Percentiles rank a stretch among this genome's conserved stretches.
phyloP scores from a whole-genome alignment of 2,888 invertebrate genomes.

The Thera britannica region DNA sequence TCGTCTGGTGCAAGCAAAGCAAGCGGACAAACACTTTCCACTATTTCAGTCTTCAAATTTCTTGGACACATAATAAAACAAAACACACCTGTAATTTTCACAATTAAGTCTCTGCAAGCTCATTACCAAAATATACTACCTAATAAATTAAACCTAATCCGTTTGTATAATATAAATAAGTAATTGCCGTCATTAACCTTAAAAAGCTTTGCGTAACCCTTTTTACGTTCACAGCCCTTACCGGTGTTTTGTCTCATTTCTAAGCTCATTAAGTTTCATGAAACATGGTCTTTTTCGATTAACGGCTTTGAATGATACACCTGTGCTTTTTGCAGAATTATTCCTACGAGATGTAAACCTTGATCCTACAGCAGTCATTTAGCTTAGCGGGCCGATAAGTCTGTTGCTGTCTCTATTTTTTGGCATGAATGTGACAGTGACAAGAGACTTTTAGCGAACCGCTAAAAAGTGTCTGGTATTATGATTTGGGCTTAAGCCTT shows the following conservation, averaged over 20 bases:
- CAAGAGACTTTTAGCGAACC: too few species aligned
- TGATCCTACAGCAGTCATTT: too few species aligned
- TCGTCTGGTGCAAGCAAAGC: too few species aligned
- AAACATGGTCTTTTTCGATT: constrained; percentile 9
- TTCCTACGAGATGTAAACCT: too few species aligned
- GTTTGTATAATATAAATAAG: constrained; percentile 53
- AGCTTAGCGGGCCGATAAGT: too few species aligned
- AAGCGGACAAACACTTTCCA: too few species aligned
- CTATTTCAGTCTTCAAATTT: too few species aligned
- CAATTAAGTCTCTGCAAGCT: constrained; percentile 38
- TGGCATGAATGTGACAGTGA: too few species aligned
- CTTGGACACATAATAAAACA: background rate
- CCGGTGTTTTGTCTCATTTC: constrained; percentile 57
- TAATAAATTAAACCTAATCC: constrained; percentile 45
- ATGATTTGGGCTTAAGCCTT: too few species aligned
- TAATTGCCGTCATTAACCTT: constrained; percentile 60
- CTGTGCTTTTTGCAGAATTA: background rate
- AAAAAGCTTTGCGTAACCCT: constrained; percentile 57
- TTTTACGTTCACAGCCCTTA: constrained; percentile 53
- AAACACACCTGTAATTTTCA: constrained; percentile 20
- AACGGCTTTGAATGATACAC: background rate
- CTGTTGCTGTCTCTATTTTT: too few species aligned
- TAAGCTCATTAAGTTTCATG: constrained; percentile 43
- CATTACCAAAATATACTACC: constrained; percentile 42
- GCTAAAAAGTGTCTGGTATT: too few species aligned